Evolutionary conservation across 1,140 invertebrate genomes (phyloP).

Genomic region (Geopemphigus sp.): DNA sequence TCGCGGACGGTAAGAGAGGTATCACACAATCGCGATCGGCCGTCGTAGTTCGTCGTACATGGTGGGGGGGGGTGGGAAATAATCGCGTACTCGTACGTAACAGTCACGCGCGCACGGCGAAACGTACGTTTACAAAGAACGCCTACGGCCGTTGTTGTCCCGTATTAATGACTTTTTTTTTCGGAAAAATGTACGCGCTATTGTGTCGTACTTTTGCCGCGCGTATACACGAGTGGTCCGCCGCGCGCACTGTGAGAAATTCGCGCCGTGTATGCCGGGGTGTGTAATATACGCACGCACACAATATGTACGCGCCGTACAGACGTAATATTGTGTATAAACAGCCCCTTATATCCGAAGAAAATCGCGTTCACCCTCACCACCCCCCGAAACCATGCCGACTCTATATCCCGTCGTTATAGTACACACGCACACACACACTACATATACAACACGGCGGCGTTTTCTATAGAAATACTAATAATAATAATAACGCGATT

Average conservation of each 20-base stretch:
- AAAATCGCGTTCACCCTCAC: slow-evolving; percentile 2
- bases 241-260: slow-evolving; percentile 18
- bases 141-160: too few relatives aligned
- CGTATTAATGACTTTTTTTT: slow-evolving; percentile 1
- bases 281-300: not conserved
- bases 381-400: not conserved
- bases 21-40: too few relatives aligned
- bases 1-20: too few relatives aligned
- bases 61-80: too few relatives aligned
- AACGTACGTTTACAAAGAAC: too few relatives aligned
- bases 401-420: not conserved
- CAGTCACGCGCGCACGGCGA: too few relatives aligned
- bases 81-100: too few relatives aligned
- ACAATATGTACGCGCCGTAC: not conserved
- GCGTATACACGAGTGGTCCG: too few relatives aligned
- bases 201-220: too few relatives aligned
- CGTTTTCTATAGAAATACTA: not conserved
- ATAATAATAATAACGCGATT: not conserved
- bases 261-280: not conserved
- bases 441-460: not conserved
- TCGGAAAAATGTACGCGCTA: not conserved
- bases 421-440: not conserved
- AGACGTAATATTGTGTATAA: not conserved
- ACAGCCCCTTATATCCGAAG: not conserved
- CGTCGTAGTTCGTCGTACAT: too few relatives aligned